These are phyloP conservation scores for Ophthalmolycus amberensis DNA, from an alignment of 2,113 vertebrate genomes.

Conservation along the genomic window DNA sequence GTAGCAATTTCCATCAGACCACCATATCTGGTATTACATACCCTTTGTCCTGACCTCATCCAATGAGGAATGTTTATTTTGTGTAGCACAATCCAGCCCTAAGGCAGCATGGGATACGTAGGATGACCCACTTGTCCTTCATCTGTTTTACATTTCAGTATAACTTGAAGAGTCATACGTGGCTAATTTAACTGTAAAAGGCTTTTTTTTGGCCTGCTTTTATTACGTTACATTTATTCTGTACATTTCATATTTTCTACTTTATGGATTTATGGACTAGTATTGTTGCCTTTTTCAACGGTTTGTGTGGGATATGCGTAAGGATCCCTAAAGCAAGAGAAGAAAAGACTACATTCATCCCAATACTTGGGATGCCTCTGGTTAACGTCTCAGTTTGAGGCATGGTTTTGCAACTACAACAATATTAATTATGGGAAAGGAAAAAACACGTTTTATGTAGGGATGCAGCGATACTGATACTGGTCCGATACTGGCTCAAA, in stretches of 20 bases:
- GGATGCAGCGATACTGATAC: neutral
- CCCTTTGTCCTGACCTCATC: constrained; percentile 53
- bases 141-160: constrained; percentile 68
- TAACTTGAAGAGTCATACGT: constrained; percentile 63
- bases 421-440: constrained; percentile 56
- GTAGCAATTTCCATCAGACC: constrained; percentile 65
- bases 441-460: constrained; percentile 59
- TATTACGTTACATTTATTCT: constrained; percentile 69
- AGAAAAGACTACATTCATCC: constrained; percentile 71
- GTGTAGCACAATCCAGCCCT: constrained; percentile 78
- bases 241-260: constrained; percentile 77
- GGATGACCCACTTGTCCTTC: constrained; percentile 42
- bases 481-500: neutral
- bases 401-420: constrained; percentile 61
- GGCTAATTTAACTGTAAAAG: constrained; percentile 65
- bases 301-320: constrained; percentile 52
- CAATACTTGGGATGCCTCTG: constrained; percentile 57
- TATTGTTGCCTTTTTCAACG: constrained; percentile 63
- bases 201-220: constrained; percentile 70
- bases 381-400: constrained; percentile 69
- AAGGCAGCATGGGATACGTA: constrained; percentile 72
- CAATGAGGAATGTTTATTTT: constrained; percentile 70
- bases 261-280: constrained; percentile 65
- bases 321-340: constrained; percentile 44
- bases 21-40: constrained; percentile 44